Evolutionary conservation across 2,888 invertebrate species (phyloP).

Genomic region (Leptinotarsa rubiginosa): DNA sequence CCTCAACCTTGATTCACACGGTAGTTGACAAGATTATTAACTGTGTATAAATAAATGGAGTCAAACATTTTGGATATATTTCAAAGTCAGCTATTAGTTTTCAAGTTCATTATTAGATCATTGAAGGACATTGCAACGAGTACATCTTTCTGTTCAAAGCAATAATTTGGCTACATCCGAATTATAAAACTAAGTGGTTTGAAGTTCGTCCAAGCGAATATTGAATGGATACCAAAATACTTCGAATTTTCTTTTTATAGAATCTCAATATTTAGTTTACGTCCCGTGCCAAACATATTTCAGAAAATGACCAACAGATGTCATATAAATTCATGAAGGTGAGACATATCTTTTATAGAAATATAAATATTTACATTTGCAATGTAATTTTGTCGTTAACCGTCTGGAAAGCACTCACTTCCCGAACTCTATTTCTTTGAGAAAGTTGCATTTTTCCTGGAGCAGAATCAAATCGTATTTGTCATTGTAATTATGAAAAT

Average conservation of each 20-base stretch:
- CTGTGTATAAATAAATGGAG: background rate
- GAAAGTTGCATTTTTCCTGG: background rate
- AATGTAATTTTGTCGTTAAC: background rate
- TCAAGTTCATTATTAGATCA: background rate
- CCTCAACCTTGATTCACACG: too few relatives aligned
- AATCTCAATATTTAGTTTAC: slow-evolving; percentile 3
- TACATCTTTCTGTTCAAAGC: background rate
- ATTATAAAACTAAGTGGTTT: background rate
- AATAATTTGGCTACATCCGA: background rate
- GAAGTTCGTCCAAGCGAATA: background rate
- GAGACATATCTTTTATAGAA: background rate
- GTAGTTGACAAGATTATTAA: background rate
- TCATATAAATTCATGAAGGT: background rate
- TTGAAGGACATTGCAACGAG: background rate
- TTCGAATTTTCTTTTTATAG: slow-evolving; percentile 6
- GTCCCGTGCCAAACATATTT: slow-evolving; percentile 4
- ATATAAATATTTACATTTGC: slow-evolving; percentile 8
- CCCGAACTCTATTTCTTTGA: too few relatives aligned
- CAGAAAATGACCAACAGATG: background rate
- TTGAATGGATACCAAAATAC: slow-evolving; percentile 8
- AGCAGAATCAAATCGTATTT: too few relatives aligned
- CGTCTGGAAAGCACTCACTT: too few relatives aligned
- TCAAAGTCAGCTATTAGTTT: background rate
- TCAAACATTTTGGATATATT: background rate
- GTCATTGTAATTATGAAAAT: too few relatives aligned